Evolutionary conservation across 2,113 vertebrate genomes (phyloP), one percentile per base, ranked within the genome.

Genomic region (Semnopithecus entellus): DNA sequence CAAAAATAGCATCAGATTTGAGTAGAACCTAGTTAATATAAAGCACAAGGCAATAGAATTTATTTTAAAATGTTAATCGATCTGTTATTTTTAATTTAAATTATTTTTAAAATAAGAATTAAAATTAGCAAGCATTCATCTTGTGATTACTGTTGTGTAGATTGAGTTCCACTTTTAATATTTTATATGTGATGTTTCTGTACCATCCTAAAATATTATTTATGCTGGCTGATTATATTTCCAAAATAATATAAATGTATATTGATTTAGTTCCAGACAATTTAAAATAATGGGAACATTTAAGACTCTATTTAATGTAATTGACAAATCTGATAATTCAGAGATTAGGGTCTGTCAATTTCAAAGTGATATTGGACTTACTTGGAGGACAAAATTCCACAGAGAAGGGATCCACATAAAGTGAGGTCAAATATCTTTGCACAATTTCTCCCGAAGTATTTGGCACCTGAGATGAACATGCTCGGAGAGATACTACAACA

Each of bases 241-340:
- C 97, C 75, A 98, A 78, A 97, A 97, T 97, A 84, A 96, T 92
- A 72, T 76, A 91, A 84, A 96, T 88, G 66, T 17, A 78, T 75
- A 96, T 90, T 97, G 66, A 94, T 79, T 95, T n/a, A 93, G 92
- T 43, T 93, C 70, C 95, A 83, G 43, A 83, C 6, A 93, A 88
- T 89, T 57, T 91, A 97, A 98, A 98, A 98, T 93, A 98, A 98
- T 92, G 75, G 16, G 57, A 92, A 75, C 18, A 94, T 96, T 97
- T 98, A 83, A 96, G 76, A 89, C 82, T 98, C 91, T 72, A 97
- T 75, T 98, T 93, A 98, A 76, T 86, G 61, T 80, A 92, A 59
- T 16, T 48, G 32, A 30, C 12, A 75, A 73, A 32, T 61, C 20
- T 87, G 32, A 64, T 90, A 82, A 83, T 45, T 95, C 40, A 40